These are phyloP conservation scores for Odontesthes bonariensis DNA, from an alignment of 2,113 vertebrate genomes.

Conservation along the genomic window DNA sequence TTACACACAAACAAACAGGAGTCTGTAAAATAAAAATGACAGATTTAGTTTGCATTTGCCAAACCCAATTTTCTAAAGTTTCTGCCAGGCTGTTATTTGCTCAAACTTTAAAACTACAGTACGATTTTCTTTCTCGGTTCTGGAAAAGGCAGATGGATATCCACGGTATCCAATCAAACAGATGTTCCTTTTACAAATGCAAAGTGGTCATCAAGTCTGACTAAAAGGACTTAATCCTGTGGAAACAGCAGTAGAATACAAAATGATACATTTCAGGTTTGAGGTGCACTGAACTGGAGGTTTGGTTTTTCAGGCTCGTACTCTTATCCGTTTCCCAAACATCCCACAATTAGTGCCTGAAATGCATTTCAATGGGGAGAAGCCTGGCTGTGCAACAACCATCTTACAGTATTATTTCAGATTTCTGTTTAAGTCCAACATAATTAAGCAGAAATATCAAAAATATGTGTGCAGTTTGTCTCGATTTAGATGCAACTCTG, in stretches of 20 bases:
- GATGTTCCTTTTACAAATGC: neutral
- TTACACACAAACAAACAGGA: neutral
- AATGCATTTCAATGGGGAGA: neutral
- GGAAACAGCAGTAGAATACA: neutral
- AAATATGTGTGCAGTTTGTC: too few species aligned
- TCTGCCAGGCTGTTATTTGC: neutral
- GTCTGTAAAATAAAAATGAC: too few species aligned
- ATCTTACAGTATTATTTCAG: neutral
- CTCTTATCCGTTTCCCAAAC: neutral
- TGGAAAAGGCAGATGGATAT: neutral
- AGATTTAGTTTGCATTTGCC: too few species aligned
- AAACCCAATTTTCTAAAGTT: neutral
- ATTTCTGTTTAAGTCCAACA: too few species aligned
- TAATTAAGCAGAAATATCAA: too few species aligned
- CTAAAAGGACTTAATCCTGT: neutral
- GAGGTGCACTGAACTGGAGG: neutral
- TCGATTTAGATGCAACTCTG: too few species aligned
- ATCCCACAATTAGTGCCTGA: neutral
- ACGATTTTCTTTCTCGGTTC: neutral
- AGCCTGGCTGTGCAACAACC: neutral
- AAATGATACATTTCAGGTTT: neutral
- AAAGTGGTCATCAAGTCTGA: neutral
- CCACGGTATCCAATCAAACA: neutral
- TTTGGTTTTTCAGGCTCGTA: neutral
- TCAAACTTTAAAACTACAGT: neutral